Conservation (phyloP, 2,888 invertebrate species). For the Drosophila ustulata region DNA sequence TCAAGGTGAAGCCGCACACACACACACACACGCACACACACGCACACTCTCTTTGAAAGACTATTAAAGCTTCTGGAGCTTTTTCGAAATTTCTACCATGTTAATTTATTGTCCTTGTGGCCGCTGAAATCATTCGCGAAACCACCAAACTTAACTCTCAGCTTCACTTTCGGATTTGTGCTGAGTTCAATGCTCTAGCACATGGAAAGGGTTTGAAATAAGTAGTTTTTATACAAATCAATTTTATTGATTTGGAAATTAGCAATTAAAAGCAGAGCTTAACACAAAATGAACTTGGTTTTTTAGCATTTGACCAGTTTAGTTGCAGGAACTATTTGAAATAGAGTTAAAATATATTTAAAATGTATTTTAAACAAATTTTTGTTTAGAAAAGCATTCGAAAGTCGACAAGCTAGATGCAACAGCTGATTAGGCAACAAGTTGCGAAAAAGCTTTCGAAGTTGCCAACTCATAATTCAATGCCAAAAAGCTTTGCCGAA, state of each 20-base stretch:
- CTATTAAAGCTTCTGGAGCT: constrained; percentile 56
- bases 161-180: neutral
- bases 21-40: constrained; percentile 6
- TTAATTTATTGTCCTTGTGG: constrained; percentile 33
- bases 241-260: neutral
- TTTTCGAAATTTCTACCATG: constrained; percentile 65
- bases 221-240: neutral
- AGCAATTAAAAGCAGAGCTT: neutral
- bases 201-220: constrained; percentile 1
- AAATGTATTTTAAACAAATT: neutral
- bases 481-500: constrained; percentile 65
- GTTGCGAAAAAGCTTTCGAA: constrained; percentile 83
- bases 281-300: neutral
- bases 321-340: neutral
- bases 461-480: constrained; percentile 65
- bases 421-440: constrained; percentile 84
- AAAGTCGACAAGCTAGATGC: constrained; percentile 42
- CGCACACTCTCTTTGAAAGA: constrained; percentile 15
- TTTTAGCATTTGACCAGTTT: neutral
- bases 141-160: neutral
- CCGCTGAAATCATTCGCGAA: constrained; percentile 18
- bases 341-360: neutral
- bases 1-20: constrained; percentile 69
- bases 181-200: constrained; percentile 41
- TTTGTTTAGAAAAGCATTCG: constrained; percentile 10